Percentiles rank a stretch among this genome's conserved stretches.
Conservation (phyloP, 2,113 vertebrate genomes). For the Buteo buteo region DNA sequence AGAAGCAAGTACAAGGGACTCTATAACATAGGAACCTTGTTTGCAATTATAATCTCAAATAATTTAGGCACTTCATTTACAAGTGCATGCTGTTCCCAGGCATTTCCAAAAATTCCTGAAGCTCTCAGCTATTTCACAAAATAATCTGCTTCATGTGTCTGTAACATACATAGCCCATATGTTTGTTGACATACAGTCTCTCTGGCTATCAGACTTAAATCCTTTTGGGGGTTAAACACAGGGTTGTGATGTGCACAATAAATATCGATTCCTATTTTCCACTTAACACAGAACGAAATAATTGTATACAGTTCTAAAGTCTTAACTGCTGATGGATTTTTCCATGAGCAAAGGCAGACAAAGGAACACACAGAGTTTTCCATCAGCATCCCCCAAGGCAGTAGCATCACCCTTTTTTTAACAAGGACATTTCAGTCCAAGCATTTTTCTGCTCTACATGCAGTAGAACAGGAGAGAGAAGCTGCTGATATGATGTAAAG, state of each 20-base stretch:
- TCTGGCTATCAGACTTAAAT: not conserved
- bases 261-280: not conserved
- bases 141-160: not conserved
- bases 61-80: not conserved
- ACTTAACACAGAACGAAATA: not conserved
- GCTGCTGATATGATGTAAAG: not conserved
- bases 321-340: not conserved
- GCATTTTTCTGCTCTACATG: not conserved
- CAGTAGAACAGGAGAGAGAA: not conserved
- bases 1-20: not conserved
- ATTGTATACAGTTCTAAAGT: not conserved
- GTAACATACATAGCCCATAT: rapidly evolving
- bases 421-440: not conserved
- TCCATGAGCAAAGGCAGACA: not conserved
- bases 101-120: not conserved
- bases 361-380: not conserved
- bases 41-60: not conserved
- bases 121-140: not conserved
- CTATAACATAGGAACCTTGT: not conserved
- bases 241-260: not conserved
- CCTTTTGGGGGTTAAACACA: not conserved
- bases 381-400: not conserved
- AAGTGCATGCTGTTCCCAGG: not conserved
- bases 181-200: not conserved
- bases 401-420: not conserved